A percentile compares a stretch with the other conserved stretches of the same genome.
Conservation (phyloP, 2,888 invertebrate genomes). For the Xylota segnis region DNA sequence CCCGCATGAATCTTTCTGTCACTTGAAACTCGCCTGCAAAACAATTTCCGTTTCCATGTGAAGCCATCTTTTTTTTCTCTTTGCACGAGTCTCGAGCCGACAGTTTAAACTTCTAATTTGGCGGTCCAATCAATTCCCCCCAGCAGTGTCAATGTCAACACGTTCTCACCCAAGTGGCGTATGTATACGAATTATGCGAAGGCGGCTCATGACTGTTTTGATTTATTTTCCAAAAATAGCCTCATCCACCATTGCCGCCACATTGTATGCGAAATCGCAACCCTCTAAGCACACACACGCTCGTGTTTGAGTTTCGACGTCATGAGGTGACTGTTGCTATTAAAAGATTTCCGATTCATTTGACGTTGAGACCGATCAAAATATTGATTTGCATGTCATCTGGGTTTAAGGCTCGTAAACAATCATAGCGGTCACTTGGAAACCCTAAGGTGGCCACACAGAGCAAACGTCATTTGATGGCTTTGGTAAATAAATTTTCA, state of each 20-base stretch:
- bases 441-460: neutral
- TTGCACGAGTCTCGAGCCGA: conserved; percentile 7
- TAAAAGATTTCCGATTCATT: neutral
- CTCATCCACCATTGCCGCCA: neutral
- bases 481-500: neutral
- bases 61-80: neutral
- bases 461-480: neutral
- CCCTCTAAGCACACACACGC: neutral
- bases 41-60: no score
- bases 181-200: conserved; percentile 14
- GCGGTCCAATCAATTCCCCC: conserved; percentile 21
- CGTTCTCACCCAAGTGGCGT: neutral
- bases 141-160: conserved; percentile 28
- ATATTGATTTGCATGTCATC: no score
- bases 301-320: neutral
- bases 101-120: conserved; percentile 11
- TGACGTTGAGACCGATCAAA: neutral
- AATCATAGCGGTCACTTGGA: neutral
- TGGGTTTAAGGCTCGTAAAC: no score
- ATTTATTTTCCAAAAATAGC: conserved; percentile 9
- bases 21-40: no score
- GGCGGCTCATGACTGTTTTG: conserved; percentile 16
- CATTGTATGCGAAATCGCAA: neutral
- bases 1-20: no score
- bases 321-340: neutral